Evolutionary conservation across 2,113 vertebrate genomes (phyloP).

Genomic region (Corythoichthys haematopterus): DNA sequence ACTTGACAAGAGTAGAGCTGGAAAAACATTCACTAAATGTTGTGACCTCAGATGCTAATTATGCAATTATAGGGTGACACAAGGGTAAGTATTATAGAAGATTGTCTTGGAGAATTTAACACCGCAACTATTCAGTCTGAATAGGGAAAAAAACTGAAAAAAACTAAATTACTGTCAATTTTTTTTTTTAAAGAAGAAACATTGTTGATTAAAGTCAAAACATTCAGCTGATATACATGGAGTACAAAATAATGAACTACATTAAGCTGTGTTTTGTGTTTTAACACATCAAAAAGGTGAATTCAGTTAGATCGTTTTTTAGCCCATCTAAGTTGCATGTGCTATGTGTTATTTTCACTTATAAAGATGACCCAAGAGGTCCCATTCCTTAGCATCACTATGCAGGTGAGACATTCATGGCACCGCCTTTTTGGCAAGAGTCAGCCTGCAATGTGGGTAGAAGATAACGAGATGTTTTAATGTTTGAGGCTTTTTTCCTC

Average conservation of each 20-base stretch:
- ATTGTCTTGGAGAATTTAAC: background rate
- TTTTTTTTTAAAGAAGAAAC: background rate
- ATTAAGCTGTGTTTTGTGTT: background rate
- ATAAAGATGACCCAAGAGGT: constrained; percentile 56
- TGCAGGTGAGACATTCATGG: constrained; percentile 56
- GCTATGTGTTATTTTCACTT: constrained; percentile 1
- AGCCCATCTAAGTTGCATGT: constrained; percentile 6
- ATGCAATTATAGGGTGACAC: background rate
- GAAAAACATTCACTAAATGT: background rate
- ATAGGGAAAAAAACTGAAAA: background rate
- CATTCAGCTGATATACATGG: background rate
- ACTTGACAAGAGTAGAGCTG: background rate
- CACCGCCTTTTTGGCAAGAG: constrained; percentile 50
- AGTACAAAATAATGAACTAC: background rate
- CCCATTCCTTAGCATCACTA: constrained; percentile 50
- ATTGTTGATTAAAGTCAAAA: background rate
- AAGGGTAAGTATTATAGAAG: background rate
- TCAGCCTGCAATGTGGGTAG: constrained; percentile 66
- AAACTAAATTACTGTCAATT: background rate
- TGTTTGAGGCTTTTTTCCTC: constrained; percentile 45
- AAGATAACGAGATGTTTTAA: constrained; percentile 64
- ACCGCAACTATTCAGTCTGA: background rate
- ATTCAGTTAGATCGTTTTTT: background rate
- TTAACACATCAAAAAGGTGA: background rate
- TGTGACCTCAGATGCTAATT: background rate